A percentile compares a stretch with the other conserved stretches of the same genome.
These are phyloP conservation scores for Poeciliopsis paucimaculata DNA, from an alignment of 2,797 vertebrate species.

Conservation along the genomic window DNA sequence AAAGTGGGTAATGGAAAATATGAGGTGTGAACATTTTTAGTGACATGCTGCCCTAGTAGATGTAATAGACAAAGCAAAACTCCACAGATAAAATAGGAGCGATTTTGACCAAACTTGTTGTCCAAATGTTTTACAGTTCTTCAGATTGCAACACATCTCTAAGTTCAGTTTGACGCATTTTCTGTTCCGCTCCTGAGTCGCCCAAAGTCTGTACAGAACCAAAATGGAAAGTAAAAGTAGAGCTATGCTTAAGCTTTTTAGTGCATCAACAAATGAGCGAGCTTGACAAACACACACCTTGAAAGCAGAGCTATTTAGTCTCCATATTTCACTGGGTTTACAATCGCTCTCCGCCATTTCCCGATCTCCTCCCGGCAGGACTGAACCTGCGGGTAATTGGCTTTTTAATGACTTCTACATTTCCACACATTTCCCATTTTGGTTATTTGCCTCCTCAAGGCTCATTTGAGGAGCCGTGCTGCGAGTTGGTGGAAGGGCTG, in stretches of 20 bases:
- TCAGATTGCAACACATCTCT: not conserved
- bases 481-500: slow-evolving; percentile 15
- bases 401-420: slow-evolving; percentile 90
- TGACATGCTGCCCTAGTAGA: not conserved
- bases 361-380: slow-evolving; percentile 75
- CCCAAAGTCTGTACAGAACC: not conserved
- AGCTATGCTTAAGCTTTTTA: not conserved
- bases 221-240: not conserved
- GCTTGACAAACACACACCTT: slow-evolving; percentile 9
- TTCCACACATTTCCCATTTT: slow-evolving; percentile 63
- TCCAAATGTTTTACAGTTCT: not conserved
- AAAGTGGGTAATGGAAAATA: too few species aligned
- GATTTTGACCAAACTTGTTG: not conserved
- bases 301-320: slow-evolving; percentile 82
- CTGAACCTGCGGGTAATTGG: slow-evolving; percentile 82
- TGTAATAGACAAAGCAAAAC: not conserved
- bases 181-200: not conserved
- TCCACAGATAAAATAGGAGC: too few species aligned
- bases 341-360: slow-evolving; percentile 79
- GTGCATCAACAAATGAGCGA: not conserved
- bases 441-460: slow-evolving; percentile 64
- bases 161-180: not conserved
- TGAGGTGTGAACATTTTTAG: too few species aligned
- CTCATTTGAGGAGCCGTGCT: slow-evolving; percentile 59
- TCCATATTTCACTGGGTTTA: slow-evolving; percentile 87